Percentiles rank a stretch among this genome's conserved stretches.
Evolutionary conservation across 2,888 invertebrate genomes (phyloP).

Genomic region (Euspilapteryx auroguttella): DNA sequence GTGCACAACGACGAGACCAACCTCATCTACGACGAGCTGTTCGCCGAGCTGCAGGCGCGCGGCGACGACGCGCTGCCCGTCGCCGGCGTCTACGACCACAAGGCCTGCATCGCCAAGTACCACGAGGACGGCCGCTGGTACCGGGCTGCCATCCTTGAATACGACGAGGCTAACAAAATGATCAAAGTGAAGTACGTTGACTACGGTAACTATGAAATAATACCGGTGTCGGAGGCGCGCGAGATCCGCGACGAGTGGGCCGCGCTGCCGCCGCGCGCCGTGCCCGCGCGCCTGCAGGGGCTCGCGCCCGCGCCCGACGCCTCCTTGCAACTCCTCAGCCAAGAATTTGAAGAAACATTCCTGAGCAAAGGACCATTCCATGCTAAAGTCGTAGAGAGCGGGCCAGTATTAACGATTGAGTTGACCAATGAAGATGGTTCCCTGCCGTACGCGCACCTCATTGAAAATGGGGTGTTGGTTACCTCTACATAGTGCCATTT

Average conservation of each 20-base stretch:
- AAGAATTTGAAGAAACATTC: conserved; percentile 22
- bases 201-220: conserved; percentile 68
- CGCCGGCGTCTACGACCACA: conserved; percentile 37
- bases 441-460: conserved; percentile 26
- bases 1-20: conserved; percentile 16
- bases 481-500: too few relatives aligned
- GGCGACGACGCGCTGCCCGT: conserved; percentile 13
- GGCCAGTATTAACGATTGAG: conserved; percentile 23
- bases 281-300: conserved; percentile 46
- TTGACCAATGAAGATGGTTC: conserved; percentile 21
- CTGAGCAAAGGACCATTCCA: conserved; percentile 29
- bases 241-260: conserved; percentile 51
- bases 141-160: conserved; percentile 64
- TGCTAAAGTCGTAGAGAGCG: conserved; percentile 20
- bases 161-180: conserved; percentile 28
- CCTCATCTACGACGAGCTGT: conserved; percentile 10
- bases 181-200: conserved; percentile 73
- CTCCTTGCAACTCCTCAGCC: conserved; percentile 20
- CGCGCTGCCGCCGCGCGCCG: conserved; percentile 48
- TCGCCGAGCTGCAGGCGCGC: neutral
- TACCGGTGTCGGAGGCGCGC: conserved; percentile 40
- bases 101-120: conserved; percentile 66
- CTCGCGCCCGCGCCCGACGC: conserved; percentile 24
- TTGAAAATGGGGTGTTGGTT: conserved; percentile 18
- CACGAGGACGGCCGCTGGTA: conserved; percentile 70